Percentiles rank a stretch among this genome's conserved stretches.
Evolutionary conservation across 2,113 vertebrate genomes (phyloP).

Genomic region (Seriola aureovittata): DNA sequence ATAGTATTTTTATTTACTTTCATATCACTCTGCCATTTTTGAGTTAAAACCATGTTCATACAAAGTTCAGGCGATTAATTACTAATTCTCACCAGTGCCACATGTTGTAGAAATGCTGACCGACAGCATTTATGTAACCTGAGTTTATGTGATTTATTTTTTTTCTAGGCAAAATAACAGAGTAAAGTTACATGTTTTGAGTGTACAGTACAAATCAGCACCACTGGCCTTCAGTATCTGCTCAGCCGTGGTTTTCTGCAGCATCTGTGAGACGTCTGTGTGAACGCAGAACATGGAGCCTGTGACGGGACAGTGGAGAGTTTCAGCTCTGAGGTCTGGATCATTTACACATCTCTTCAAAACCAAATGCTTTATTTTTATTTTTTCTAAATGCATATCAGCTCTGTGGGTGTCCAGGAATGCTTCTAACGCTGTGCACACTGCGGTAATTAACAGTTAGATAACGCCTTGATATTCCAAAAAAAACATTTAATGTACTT

Average conservation of each 20-base stretch:
- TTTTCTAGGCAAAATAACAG: not conserved
- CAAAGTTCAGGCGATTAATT: conserved; percentile 12
- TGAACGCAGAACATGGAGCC: not conserved
- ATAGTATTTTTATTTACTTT: conserved; percentile 34
- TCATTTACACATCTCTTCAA: conserved; percentile 40
- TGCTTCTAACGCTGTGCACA: conserved; percentile 52
- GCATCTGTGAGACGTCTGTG: conserved; percentile 6
- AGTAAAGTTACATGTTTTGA: conserved; percentile 22
- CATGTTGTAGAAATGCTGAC: not conserved
- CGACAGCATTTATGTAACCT: conserved; percentile 11
- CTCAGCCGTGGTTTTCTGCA: conserved; percentile 7
- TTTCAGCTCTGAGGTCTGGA: conserved; percentile 26
- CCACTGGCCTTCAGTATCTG: conserved; percentile 19
- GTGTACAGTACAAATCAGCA: not conserved
- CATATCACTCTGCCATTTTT: conserved; percentile 31
- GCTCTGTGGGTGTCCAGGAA: conserved; percentile 44
- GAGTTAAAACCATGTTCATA: not conserved
- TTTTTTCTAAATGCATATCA: conserved; percentile 50
- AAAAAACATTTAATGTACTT: conserved; percentile 67
- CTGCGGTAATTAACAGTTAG: conserved; percentile 74
- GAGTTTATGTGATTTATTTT: conserved; percentile 4
- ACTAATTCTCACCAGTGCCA: not conserved
- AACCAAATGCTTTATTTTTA: conserved; percentile 63
- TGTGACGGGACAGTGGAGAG: conserved; percentile 10
- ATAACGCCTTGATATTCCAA: conserved; percentile 76